A percentile compares a stretch with the other conserved stretches of the same genome.
These are phyloP conservation scores for Horisme vitalbata DNA, from an alignment of 2,888 invertebrate species.

Conservation along the genomic window DNA sequence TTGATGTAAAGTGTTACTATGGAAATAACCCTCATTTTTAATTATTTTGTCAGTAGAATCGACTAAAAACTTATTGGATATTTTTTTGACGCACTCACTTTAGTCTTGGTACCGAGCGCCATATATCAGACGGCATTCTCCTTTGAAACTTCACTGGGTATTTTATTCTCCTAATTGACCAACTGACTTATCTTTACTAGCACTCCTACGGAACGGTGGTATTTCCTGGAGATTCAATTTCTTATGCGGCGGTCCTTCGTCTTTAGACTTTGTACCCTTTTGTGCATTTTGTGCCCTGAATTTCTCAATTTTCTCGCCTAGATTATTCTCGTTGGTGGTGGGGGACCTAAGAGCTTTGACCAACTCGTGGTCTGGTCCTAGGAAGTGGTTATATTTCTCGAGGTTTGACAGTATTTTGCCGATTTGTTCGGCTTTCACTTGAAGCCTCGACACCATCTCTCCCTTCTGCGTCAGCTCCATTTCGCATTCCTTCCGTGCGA, in stretches of 20 bases:
- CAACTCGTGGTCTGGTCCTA: constrained; percentile 84
- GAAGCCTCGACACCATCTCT: constrained; percentile 96
- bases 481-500: constrained; percentile 92
- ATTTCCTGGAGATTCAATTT: constrained; percentile 79
- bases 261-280: constrained; percentile 74
- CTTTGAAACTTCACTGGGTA: not conserved
- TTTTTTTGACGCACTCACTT: too few species aligned
- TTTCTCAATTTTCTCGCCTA: constrained; percentile 67
- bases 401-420: constrained; percentile 95
- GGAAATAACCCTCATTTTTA: too few species aligned
- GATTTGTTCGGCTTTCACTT: constrained; percentile 97
- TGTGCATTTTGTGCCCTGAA: constrained; percentile 68
- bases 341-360: constrained; percentile 77
- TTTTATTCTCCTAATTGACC: constrained; percentile 45
- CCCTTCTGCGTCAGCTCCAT: constrained; percentile 97
- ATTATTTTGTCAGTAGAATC: too few species aligned
- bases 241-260: constrained; percentile 82
- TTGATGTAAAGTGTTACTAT: too few species aligned
- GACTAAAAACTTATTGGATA: too few species aligned
- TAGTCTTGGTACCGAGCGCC: too few species aligned
- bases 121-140: too few species aligned
- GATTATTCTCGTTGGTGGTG: constrained; percentile 63
- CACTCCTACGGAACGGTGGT: constrained; percentile 74
- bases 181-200: constrained; percentile 53
- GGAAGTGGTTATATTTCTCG: constrained; percentile 91